These are phyloP conservation scores for Monopis laevigella DNA, from an alignment of 2,888 invertebrate genomes.

Conservation along the genomic window DNA sequence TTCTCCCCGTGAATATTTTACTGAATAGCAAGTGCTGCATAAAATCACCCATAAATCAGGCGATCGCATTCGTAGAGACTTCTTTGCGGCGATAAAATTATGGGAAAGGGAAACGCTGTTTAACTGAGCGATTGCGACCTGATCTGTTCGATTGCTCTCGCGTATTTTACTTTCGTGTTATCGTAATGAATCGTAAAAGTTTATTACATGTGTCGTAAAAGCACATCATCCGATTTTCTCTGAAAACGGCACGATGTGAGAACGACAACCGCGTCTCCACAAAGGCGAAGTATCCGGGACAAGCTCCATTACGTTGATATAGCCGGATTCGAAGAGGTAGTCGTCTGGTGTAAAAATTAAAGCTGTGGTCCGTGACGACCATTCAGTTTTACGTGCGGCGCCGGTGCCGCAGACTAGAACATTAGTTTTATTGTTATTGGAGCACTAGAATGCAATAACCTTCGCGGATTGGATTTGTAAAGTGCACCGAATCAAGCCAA, in stretches of 20 bases:
- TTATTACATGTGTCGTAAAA: conserved; percentile 46
- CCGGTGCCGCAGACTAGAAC: conserved; percentile 15
- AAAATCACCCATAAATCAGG: conserved; percentile 36
- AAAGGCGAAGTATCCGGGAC: conserved; percentile 1
- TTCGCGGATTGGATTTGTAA: conserved; percentile 4
- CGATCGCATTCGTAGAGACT: conserved; percentile 31
- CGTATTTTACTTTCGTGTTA: conserved; percentile 47
- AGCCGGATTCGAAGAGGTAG: background rate
- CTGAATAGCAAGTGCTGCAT: conserved; percentile 24
- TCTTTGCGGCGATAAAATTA: conserved; percentile 33
- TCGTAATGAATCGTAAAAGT: conserved; percentile 53
- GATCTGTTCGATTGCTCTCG: conserved; percentile 37
- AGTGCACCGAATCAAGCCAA: too few species aligned
- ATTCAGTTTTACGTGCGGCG: conserved; percentile 24
- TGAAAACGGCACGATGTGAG: conserved; percentile 25
- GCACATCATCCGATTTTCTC: conserved; percentile 35
- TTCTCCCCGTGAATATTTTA: conserved; percentile 33
- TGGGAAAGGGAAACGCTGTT: conserved; percentile 19
- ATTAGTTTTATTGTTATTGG: conserved; percentile 9
- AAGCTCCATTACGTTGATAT: conserved; percentile 1
- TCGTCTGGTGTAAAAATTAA: conserved; percentile 17
- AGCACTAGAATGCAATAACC: conserved; percentile 14
- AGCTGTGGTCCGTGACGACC: conserved; percentile 19
- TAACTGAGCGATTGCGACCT: conserved; percentile 1
- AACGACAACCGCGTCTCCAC: conserved; percentile 4